Conservation (phyloP, 2,888 invertebrate genomes). For the Cancer borealis region DNA sequence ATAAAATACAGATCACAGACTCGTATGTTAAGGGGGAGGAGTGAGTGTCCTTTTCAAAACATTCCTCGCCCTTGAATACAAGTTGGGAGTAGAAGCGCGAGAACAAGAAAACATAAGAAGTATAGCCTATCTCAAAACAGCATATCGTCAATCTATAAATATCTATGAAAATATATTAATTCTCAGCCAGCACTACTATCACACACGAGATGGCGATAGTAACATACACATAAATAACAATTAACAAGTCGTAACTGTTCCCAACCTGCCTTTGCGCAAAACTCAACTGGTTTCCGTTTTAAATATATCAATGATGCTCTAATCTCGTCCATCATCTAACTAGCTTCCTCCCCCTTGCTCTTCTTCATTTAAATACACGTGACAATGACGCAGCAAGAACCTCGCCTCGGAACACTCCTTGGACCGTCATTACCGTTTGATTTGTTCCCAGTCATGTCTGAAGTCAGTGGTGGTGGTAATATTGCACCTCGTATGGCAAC, state of each 20-base stretch:
- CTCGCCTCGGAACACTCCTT: neutral
- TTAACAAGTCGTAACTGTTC: neutral
- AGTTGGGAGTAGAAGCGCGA: neutral
- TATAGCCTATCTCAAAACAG: neutral
- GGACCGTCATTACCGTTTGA: neutral
- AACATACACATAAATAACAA: neutral
- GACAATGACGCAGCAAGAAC: neutral
- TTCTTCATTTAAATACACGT: neutral
- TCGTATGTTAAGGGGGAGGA: neutral
- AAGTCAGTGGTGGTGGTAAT: neutral
- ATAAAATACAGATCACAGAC: neutral
- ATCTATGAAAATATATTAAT: neutral
- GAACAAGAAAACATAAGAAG: neutral
- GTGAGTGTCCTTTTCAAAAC: neutral
- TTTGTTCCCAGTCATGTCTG: neutral
- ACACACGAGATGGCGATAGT: neutral
- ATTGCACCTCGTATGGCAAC: slow-evolving; percentile 44
- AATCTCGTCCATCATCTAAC: neutral
- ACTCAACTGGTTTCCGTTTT: neutral
- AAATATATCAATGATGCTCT: neutral
- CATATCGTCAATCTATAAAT: neutral
- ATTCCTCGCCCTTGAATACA: neutral
- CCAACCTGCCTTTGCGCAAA: neutral
- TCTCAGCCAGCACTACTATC: neutral
- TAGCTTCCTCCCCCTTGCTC: neutral